Base-by-base conservation (phyloP, 2,888 invertebrate genomes). In the Myathropa florea region DNA sequence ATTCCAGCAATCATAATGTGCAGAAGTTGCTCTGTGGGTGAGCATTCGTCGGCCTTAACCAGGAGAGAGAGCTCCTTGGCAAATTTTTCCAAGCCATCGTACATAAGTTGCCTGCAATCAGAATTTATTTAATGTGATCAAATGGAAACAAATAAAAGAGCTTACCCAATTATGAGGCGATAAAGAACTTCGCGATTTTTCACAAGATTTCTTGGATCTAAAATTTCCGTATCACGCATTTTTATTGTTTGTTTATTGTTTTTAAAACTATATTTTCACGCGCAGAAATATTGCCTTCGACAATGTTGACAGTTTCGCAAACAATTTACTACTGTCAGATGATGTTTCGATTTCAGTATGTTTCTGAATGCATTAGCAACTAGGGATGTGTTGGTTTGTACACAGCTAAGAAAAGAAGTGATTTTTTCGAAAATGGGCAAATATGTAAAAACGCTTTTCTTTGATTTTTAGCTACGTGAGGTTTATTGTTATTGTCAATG, bases 71-170 rank as follows among this genome's bases (percentile, higher is more conserved):
- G 92, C 67, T 95, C 96, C 0, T 97, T 95, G 0, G 98, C 99
- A 67, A 99, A 94, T n/a, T 96, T 95, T 91, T 98, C 98, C 92
- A 98, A 96, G 0, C 99, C 99, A 95, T 99, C 99, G 91, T 99
- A 99, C 92, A 97, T 98, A 71, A 99, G 93, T 93, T 99, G 99
- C 90, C 99, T 99, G 92, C 39, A 94, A 93, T 86, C 88, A 18
- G 18, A 6, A 23, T 0, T 23, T 23, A 39, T 14, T 36, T 59
- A n/a, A 46, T 18, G 21, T 6, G 33, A 3, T 4, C 2, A 30
- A 10, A 12, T 14, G 12, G 10, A n/a, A 10, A n/a, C 9, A 9
- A 21, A 33, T 36, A 18, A 6, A 21, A 46, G 39, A 67, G 64
- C 88, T 91, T 92, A 97, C 98, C 98, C 98, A 90, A 98, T 97